These are phyloP conservation scores for Polyommatus icarus DNA, from an alignment of 2,888 invertebrate species.

Conservation along the genomic window DNA sequence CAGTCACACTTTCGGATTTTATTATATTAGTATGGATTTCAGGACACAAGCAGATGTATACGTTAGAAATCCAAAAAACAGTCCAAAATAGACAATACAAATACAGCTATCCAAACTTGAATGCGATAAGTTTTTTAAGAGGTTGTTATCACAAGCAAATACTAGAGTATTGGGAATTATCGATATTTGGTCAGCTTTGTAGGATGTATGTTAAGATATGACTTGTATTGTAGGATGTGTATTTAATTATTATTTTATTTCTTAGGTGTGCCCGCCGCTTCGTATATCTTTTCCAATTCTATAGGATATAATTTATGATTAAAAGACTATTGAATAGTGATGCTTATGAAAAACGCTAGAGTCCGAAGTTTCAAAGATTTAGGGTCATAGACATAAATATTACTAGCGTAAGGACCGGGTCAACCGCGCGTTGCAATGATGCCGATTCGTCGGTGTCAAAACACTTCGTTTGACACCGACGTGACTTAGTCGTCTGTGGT, in stretches of 20 bases:
- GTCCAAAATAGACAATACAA: neutral
- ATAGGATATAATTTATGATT: too few species aligned
- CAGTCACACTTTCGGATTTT: too few species aligned
- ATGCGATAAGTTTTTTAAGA: slow-evolving; percentile 13
- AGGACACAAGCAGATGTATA: neutral
- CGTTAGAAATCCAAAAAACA: neutral
- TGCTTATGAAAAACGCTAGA: too few species aligned
- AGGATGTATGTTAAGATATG: slow-evolving; percentile 9
- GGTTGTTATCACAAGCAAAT: slow-evolving; percentile 23
- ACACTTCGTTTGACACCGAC: too few species aligned
- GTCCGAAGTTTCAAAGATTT: too few species aligned
- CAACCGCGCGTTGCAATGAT: too few species aligned
- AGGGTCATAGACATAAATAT: too few species aligned
- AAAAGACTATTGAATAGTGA: too few species aligned
- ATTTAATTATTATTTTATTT: neutral
- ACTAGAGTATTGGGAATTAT: neutral
- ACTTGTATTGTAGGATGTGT: neutral
- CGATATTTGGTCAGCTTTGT: slow-evolving; percentile 25
- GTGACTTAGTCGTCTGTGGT: too few species aligned
- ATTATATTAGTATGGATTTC: neutral
- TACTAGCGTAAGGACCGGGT: too few species aligned
- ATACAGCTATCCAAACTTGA: slow-evolving; percentile 24
- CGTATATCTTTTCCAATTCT: neutral
- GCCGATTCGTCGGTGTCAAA: too few species aligned
- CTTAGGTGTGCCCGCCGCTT: neutral